Percentiles rank a stretch among this genome's conserved stretches.
phyloP scores from a whole-genome alignment of 2,113 vertebrate species.

The Cyprinodon variegatus region DNA sequence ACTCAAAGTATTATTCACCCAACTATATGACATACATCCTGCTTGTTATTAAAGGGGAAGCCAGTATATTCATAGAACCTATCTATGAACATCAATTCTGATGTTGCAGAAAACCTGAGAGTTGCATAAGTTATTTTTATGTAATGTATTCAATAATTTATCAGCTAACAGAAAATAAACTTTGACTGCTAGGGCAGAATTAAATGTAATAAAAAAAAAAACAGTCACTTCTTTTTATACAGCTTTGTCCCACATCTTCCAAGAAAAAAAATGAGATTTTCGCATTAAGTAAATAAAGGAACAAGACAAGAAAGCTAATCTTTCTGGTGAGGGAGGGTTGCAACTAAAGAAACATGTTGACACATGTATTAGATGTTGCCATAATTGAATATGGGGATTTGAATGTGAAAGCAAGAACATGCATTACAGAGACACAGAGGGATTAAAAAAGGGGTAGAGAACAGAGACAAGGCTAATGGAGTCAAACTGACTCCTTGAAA shows the following conservation, averaged over 20 bases:
- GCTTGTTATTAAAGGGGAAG: constrained; percentile 36
- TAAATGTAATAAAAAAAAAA: constrained; percentile 52
- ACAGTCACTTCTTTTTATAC: constrained; percentile 54
- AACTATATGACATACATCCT: constrained; percentile 19
- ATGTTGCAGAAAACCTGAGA: constrained; percentile 57
- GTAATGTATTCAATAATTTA: constrained; percentile 60
- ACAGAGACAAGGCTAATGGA: constrained; percentile 32
- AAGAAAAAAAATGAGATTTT: constrained; percentile 61
- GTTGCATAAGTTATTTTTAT: constrained; percentile 57
- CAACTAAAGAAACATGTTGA: constrained; percentile 74
- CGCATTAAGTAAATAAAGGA: constrained; percentile 68
- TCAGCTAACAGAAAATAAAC: constrained; percentile 8
- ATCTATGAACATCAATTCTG: constrained; percentile 2
- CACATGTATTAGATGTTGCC: constrained; percentile 65
- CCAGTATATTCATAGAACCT: constrained; percentile 19
- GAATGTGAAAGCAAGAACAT: constrained; percentile 1
- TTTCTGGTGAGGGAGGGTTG: constrained; percentile 50
- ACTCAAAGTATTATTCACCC: constrained; percentile 48
- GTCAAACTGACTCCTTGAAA: constrained; percentile 21
- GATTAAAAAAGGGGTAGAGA: constrained; percentile 43
- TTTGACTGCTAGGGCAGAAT: constrained; percentile 38
- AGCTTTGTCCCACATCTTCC: constrained; percentile 39
- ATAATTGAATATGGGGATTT: constrained; percentile 75
- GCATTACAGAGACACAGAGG: constrained; percentile 49
- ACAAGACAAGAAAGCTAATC: constrained; percentile 59